Percentiles rank a stretch among this genome's conserved stretches.
These are phyloP conservation scores for Hirtodrosophila cameraria DNA, from an alignment of 2,888 invertebrate species.

Conservation along the genomic window DNA sequence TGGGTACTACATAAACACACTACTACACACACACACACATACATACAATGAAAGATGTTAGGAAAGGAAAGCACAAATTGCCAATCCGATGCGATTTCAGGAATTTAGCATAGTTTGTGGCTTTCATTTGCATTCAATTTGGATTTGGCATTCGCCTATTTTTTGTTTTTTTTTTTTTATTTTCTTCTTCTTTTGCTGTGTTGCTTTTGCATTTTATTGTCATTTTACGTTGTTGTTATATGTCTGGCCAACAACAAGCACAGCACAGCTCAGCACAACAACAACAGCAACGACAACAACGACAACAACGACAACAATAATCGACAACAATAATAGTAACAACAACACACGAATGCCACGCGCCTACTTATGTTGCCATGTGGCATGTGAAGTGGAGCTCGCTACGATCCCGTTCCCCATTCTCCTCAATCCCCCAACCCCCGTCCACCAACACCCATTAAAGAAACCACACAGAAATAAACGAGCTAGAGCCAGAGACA, in stretches of 20 bases:
- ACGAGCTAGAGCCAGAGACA: conserved; percentile 36
- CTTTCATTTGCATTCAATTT: conserved; percentile 83
- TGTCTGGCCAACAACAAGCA: conserved; percentile 52
- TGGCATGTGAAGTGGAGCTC: conserved; percentile 76
- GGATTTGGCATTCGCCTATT: conserved; percentile 67
- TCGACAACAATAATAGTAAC: conserved; percentile 78
- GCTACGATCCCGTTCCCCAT: conserved; percentile 47
- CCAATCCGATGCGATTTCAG: conserved; percentile 81
- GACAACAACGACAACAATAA: conserved; percentile 69
- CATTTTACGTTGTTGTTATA: conserved; percentile 74
- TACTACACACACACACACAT: neutral
- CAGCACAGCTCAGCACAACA: conserved; percentile 38
- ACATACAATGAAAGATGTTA: conserved; percentile 16
- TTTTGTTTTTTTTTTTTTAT: conserved; percentile 27
- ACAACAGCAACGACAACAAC: conserved; percentile 22
- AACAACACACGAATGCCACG: conserved; percentile 82
- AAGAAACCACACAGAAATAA: conserved; percentile 59
- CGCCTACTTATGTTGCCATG: conserved; percentile 81
- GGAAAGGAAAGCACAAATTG: conserved; percentile 78
- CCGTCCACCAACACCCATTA: neutral
- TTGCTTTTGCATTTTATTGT: conserved; percentile 67
- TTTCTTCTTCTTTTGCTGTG: conserved; percentile 33
- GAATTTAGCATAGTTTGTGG: conserved; percentile 81
- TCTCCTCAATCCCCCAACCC: neutral
- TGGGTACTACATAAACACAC: conserved; percentile 45